phyloP scores from a whole-genome alignment of 2,888 invertebrate genomes.

The Morpho achilles region DNA sequence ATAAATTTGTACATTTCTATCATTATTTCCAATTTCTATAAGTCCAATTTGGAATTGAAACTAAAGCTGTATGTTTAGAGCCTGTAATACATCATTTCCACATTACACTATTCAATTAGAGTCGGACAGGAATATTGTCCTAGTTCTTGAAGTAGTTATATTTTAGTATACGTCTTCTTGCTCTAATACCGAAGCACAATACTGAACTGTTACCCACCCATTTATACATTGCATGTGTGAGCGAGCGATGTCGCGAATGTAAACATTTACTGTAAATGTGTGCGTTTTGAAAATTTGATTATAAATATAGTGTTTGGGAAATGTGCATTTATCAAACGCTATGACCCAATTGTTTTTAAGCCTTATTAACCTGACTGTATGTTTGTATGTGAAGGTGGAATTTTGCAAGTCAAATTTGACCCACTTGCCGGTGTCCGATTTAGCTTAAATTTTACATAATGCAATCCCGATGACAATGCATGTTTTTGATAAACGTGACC shows the following conservation, averaged over 20 bases:
- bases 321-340: neutral
- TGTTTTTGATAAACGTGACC: no score
- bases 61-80: slow-evolving; percentile 12
- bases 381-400: no score
- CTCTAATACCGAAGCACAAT: slow-evolving; percentile 71
- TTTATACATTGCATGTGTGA: slow-evolving; percentile 22
- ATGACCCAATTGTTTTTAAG: no score
- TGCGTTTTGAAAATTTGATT: slow-evolving; percentile 12
- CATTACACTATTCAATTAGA: slow-evolving; percentile 46
- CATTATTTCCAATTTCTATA: slow-evolving; percentile 14
- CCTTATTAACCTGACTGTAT: no score
- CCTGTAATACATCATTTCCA: slow-evolving; percentile 20
- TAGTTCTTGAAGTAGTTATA: slow-evolving; percentile 66
- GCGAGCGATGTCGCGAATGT: slow-evolving; percentile 26
- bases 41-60: slow-evolving; percentile 9
- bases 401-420: no score
- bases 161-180: slow-evolving; percentile 65
- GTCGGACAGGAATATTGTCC: slow-evolving; percentile 62
- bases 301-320: slow-evolving; percentile 1
- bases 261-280: slow-evolving; percentile 33
- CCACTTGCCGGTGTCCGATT: no score
- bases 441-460: no score
- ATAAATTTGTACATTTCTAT: slow-evolving; percentile 1
- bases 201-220: slow-evolving; percentile 51
- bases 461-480: no score